Base-by-base conservation (phyloP, 2,888 invertebrate species). In the Drepanosiphum platanoidis region DNA sequence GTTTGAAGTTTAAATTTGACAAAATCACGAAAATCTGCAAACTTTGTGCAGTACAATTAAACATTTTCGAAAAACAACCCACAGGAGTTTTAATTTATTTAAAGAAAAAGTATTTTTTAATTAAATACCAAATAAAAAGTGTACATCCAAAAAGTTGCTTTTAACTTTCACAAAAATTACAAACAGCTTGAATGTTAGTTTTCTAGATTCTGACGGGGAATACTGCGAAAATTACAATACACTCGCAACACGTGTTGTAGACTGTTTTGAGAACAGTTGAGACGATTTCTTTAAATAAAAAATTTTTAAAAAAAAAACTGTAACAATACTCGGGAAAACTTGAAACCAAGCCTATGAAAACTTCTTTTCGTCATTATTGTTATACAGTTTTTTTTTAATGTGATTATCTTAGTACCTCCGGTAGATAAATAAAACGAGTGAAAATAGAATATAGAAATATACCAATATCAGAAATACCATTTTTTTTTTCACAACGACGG, bases 61-160 rank as follows among this genome's bases (percentile, higher is more conserved):
- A 70, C 52, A 36, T 70, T 52, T 36, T 15, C 8, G 3, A 36
- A 9, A 13, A 34, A 52, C 27, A 36, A 70, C 58, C 70, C 15
- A 52, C 58, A 42, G 30, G 58, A 58, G 39, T 58, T 58, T 61
- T 61, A 61, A 81, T 81, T 81, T 71, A 71, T 81, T 81, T 58
- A 81, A 58, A 71, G 18, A n/a, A 81, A 71, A 81, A 71, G 58
- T 81, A 72, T 15, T 61, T 81, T 81, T 72, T 81, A 71, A 81
- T 72, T 61, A 81, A 81, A 71, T 81, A 61, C 39, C 39, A 11
- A 81, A 81, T 81, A 58, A 61, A 61, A 81, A 72, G 39, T 32
- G 61, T n/a, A n/a, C 27, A 27, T 15, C n/a, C 15, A 22, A 81
- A n/a, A 61, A 72, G 39, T 71, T 39, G 27, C 61, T 61, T 22